Evolutionary conservation across 2,113 vertebrate species (phyloP).

Genomic region (Panthera leo): DNA sequence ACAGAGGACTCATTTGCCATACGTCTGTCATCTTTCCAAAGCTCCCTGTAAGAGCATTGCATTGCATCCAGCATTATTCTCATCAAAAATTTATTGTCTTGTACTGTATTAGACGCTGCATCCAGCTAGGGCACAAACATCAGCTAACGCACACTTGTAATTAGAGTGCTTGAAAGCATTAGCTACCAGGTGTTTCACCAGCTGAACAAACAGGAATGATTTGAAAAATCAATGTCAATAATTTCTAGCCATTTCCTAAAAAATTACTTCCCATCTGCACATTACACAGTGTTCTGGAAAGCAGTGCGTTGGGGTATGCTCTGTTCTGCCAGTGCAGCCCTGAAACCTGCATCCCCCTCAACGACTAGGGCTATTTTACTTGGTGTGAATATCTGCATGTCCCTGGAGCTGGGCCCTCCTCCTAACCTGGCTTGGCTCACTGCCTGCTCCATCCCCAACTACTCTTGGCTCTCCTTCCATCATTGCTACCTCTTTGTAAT

Average conservation of each 20-base stretch:
- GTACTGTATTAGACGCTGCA: not conserved
- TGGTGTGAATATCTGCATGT: not conserved
- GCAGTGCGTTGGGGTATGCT: not conserved
- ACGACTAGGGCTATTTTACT: not conserved
- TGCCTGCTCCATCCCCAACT: not conserved
- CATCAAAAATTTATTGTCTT: slow-evolving; percentile 32
- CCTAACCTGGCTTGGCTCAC: not conserved
- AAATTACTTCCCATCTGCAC: not conserved
- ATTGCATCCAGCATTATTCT: not conserved
- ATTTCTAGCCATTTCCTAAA: slow-evolving; percentile 57
- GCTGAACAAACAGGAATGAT: slow-evolving; percentile 33
- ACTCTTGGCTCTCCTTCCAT: not conserved
- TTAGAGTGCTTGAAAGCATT: not conserved
- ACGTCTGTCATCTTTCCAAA: not conserved
- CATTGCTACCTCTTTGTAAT: not conserved
- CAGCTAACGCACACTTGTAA: not conserved
- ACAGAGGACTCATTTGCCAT: not conserved
- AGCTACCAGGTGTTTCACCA: slow-evolving; percentile 17
- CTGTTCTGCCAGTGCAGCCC: not conserved
- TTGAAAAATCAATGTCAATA: slow-evolving; percentile 54
- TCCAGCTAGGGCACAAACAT: not conserved
- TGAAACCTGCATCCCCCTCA: not conserved
- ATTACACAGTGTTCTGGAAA: not conserved
- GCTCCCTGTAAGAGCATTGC: not conserved
- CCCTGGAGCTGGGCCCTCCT: not conserved